A percentile compares a stretch with the other conserved stretches of the same genome.
These are phyloP conservation scores for Unio delphinus DNA, from an alignment of 2,888 invertebrate genomes.

Conservation along the genomic window DNA sequence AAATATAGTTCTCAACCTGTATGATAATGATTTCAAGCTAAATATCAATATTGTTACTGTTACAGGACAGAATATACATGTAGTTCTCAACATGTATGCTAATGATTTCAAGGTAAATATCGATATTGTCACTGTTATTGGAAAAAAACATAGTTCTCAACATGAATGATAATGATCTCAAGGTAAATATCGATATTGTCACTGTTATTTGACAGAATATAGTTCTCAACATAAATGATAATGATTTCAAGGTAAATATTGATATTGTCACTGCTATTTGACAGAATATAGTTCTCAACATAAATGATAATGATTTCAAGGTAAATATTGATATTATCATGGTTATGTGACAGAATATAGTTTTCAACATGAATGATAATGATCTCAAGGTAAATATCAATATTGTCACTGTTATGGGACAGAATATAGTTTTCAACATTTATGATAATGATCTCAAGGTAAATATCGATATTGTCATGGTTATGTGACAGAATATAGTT, in stretches of 20 bases:
- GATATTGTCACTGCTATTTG: constrained; percentile 88
- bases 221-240: constrained; percentile 98
- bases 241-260: constrained; percentile 94
- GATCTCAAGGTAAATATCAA: constrained; percentile 90
- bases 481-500: no score
- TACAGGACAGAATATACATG: constrained; percentile 95
- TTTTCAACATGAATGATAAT: constrained; percentile 98
- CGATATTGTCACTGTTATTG: constrained; percentile 85
- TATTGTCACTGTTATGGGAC: no score
- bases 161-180: constrained; percentile 99
- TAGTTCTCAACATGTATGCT: constrained; percentile 97
- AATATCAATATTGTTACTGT: constrained; percentile 80
- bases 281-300: constrained; percentile 97
- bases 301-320: constrained; percentile 98
- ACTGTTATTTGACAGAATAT: constrained; percentile 99
- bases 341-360: constrained; percentile 99
- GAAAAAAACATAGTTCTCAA: constrained; percentile 98
- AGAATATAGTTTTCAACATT: no score
- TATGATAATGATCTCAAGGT: no score
- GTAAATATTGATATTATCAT: constrained; percentile 80
- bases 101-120: constrained; percentile 96
- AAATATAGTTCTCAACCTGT: constrained; percentile 98
- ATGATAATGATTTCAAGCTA: constrained; percentile 98
- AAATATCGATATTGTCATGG: no score
- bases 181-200: constrained; percentile 78